Base-by-base conservation (phyloP, 1,140 invertebrate species). In the Eciton burchellii region DNA sequence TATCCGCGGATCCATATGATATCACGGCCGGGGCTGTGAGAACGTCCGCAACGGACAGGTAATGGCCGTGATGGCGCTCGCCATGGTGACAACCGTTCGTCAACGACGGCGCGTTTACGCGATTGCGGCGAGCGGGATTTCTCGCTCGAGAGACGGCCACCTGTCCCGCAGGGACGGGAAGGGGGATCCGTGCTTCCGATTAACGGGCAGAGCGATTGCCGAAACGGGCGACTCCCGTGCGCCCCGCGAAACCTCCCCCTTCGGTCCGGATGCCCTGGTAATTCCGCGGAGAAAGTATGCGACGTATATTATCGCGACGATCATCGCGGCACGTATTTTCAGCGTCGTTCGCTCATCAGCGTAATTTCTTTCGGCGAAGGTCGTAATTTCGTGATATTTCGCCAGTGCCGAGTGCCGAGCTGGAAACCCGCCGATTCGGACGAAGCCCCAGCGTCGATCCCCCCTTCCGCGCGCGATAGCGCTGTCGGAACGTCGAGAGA, bases 21-120 rank as follows among this genome's bases (percentile, higher is more conserved):
- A 35, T 68, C 47, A 43, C 41, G 45, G 0, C 21, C 56, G 89
- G 90, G 85, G 92, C 91, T 93, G 92, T 93, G 92, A 93, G 92
- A 93, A 93, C 89, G 81, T 82, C 59, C 89, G 57, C 84, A 68
- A 35, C 35, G 16, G 47, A 74, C 62, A 29, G 73, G 29, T 77
- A 66, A 66, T 65, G 59, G 43, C 12, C 49, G 35, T 29, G 74
- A 26, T 29, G 21, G 14, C 29, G 35, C 43, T 72, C 54, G 41
- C 21, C 77, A n/a, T n/a, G 29, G 41, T 65, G 82, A 83, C 82
- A 62, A 29, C 21, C 56, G 45, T 81, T 52, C 74, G 82, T 83
- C 74, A 81, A 41, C 81, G 19, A 63, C 29, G 21, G n/a, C 49
- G 71, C 60, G 49, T 57, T 52, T 29, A 77, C 41, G 35, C 19